Evolutionary conservation across 2,888 invertebrate species (phyloP), one percentile per base, ranked within the genome.

Genomic region (Tetheella fluctuosa): DNA sequence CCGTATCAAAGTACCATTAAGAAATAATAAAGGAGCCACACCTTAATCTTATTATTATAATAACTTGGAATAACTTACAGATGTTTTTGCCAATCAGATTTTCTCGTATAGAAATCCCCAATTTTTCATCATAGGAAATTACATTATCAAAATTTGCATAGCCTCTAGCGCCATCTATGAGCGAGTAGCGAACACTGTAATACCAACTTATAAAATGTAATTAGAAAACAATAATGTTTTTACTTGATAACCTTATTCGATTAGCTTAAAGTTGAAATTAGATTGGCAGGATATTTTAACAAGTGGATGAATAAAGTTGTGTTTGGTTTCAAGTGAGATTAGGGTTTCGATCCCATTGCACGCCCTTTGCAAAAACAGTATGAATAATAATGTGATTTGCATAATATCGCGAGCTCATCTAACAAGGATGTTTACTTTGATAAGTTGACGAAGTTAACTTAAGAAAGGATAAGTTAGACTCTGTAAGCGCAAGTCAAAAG

Each of bases 351-450:
- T 39, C 39, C 39, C n/a, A n/a, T 39, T 37, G 37, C 39, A 7
- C 39, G 85, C 92, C 90, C 91, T 91, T 81, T 86, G 82, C 85
- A 89, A 91, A 92, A 91, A 91, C 91, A 90, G 86, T 88, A 91
- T 92, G 92, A 91, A 91, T 92, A 91, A 91, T 92, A 92, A 91
- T 90, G 75, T 80, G 81, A 91, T 91, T 90, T 88, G 88, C 92
- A 92, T 92, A 91, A 91, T 89, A 89, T 89, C 83, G 81, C 77
- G 74, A 84, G 85, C 78, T 80, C 81, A 78, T 87, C 85, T 84
- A 84, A 85, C 82, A 79, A 85, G 83, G 78, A 83, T 89, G 85
- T 90, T 89, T 90, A 84, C 88, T 88, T 90, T 88, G 85, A 88
- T 90, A 88, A 86, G 80, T 75, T 77, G 66, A 64, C 66, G 67